Evolutionary conservation across 1,140 invertebrate species (phyloP), one percentile per base, ranked within the genome.

Genomic region (Andricus grossulariae): DNA sequence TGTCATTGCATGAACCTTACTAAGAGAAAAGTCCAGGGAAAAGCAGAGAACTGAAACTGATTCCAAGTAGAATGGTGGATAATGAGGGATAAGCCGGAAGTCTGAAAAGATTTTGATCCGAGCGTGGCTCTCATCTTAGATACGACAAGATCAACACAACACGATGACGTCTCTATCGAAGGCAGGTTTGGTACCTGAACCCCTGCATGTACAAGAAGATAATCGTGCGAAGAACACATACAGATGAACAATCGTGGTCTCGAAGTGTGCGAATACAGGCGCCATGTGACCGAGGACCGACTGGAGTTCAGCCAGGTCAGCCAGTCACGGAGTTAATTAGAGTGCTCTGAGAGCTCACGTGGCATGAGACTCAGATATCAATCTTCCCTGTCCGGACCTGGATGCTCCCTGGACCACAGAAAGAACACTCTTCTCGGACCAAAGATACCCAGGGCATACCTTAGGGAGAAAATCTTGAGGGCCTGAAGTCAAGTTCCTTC

Each of bases 321-420:
- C 88, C 88, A 90, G 90, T 91, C 90, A 91, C 89, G 88, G 89
- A 91, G 90, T 91, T 91, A 91, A 91, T 91, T 91, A 91, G 89
- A 90, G 87, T 89, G 86, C 84, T 88, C 82, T 77, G 76, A 82
- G 79, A 78, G 82, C 80, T 83, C 82, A 83, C 80, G 80, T 84
- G 83, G 83, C 83, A 81, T 81, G 83, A 82, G 83, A 70, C 79
- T 81, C 77, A 84, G 83, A 84, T 84, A 82, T 84, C 83, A 84
- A 84, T 84, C 83, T 81, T 76, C 80, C 80, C 80, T 84, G 25
- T 21, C 81, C 75, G 80, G 83, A 79, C 80, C 82, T 84, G 82
- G 80, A 81, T 84, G 83, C 81, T 81, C 81, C 13, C 66, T 82
- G 80, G 79, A 52, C 78, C 79, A 73, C 79, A 82, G 78, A 84